Evolutionary conservation across 2,113 vertebrate genomes (phyloP), one percentile per base, ranked within the genome.

Genomic region (Oreochromis spilurus): DNA sequence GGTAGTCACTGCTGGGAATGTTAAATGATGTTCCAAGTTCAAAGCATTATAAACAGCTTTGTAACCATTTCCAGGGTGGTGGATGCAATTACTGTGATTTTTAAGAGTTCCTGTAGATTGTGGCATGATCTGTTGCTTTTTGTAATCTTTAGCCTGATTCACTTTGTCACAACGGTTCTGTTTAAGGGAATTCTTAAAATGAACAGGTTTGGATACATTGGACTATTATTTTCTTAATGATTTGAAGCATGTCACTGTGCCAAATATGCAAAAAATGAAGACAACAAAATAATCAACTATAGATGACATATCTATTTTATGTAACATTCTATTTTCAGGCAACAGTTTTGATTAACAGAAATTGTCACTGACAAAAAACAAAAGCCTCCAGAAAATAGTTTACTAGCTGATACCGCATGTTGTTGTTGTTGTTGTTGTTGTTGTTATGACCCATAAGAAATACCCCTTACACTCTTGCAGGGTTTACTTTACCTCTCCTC

Each of bases 401-500:
- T 38, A 65, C 4, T 13, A 65, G 6, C 40, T 26, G 67, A 72
- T 17, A 75, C 24, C 2, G 17, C 24, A 45, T 14, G 65, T 14
- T 82, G 5, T 45, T 57, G 52, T 52, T 54, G 24, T 58, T 36
- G 10, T 43, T 70, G 65, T 52, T 54, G 24, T 58, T 36, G 10
- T 43, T 70, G 65, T 48, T 29, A 1, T 48, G 11, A 26, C 40
- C 40, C 0, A 48, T 48, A 48, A 29, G 24, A 2, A 7, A 8
- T 12, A 6, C 7, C 29, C 0, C 4, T n/a, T 50, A 11, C 8
- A 50, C 17, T 24, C 1, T 26, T 9, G 2, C 9, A 8, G 7
- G 6, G 3, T 29, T 38, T 5, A 7, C 12, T 62, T 19, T 11
- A 93, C 93, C 93, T 88, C 55, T 10, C 38, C 4, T 86, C 50